phyloP scores from a whole-genome alignment of 92 coral and sea anemone species.

The Diadumene lineata region DNA sequence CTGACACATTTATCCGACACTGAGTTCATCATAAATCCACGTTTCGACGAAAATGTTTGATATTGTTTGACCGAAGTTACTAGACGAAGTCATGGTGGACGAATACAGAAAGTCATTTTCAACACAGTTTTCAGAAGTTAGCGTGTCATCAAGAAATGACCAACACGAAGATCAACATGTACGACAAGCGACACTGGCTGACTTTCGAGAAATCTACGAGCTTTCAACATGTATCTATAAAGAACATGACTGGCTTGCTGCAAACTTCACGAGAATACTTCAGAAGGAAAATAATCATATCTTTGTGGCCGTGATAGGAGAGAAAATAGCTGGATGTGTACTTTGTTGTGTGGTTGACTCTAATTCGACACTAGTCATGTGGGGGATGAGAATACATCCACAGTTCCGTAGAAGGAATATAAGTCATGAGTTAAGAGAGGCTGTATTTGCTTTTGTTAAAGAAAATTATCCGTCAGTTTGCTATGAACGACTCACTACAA shows the following conservation, averaged over 20 bases:
- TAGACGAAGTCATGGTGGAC: background rate
- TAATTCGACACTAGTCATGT: conserved; percentile 14
- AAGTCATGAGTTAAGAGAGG: conserved; percentile 4
- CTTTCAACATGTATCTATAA: conserved; percentile 38
- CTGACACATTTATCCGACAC: too few relatives aligned
- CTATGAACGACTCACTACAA: conserved; percentile 22
- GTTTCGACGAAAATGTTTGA: too few relatives aligned
- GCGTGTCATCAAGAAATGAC: background rate
- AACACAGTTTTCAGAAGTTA: too few relatives aligned
- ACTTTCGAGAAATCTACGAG: conserved; percentile 24
- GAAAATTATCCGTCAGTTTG: conserved; percentile 1
- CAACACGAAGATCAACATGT: conserved; percentile 1
- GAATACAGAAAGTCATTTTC: background rate
- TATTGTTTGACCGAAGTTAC: background rate
- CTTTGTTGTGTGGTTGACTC: conserved; percentile 19
- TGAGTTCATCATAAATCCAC: too few relatives aligned
- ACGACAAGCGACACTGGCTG: conserved; percentile 30
- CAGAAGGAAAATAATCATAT: conserved; percentile 21
- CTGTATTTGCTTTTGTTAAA: background rate
- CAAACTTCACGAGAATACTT: conserved; percentile 20
- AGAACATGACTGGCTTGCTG: conserved; percentile 44
- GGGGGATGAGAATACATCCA: conserved; percentile 32
- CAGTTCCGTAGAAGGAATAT: conserved; percentile 15
- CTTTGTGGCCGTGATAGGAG: conserved; percentile 11
- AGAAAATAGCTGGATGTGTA: conserved; percentile 13